Conservation (phyloP, 2,888 invertebrate species). For the Heliconius hortense region DNA sequence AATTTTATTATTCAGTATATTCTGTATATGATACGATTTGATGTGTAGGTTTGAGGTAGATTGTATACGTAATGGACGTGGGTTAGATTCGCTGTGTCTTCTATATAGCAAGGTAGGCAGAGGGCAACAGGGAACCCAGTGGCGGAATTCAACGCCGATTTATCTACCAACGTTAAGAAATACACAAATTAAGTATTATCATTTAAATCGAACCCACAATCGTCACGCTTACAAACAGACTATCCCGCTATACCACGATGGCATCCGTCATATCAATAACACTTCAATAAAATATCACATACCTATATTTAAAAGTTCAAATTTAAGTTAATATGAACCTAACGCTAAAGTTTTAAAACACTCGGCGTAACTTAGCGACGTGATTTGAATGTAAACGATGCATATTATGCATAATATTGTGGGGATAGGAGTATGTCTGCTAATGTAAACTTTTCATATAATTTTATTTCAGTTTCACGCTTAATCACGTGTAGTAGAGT, state of each 20-base stretch:
- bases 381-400: not conserved
- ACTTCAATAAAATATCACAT: not conserved
- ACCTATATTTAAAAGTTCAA: not conserved
- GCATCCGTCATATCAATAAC: too few species aligned
- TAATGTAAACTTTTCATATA: not conserved
- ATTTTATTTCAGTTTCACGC: not conserved
- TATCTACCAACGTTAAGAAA: not conserved
- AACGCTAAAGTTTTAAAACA: constrained; percentile 7
- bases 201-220: not conserved
- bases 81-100: too few species aligned
- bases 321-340: not conserved
- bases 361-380: constrained; percentile 4
- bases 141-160: not conserved
- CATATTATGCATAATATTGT: not conserved
- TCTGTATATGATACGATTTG: not conserved
- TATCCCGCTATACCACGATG: too few species aligned
- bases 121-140: not conserved
- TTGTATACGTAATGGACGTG: too few species aligned
- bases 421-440: not conserved
- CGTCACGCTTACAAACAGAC: not conserved
- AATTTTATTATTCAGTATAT: constrained; percentile 2
- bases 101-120: too few species aligned
- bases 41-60: not conserved
- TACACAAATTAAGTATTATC: too few species aligned
- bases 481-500: not conserved